Conservation (phyloP, 2,888 invertebrate genomes). For the Pandemis heparana region DNA sequence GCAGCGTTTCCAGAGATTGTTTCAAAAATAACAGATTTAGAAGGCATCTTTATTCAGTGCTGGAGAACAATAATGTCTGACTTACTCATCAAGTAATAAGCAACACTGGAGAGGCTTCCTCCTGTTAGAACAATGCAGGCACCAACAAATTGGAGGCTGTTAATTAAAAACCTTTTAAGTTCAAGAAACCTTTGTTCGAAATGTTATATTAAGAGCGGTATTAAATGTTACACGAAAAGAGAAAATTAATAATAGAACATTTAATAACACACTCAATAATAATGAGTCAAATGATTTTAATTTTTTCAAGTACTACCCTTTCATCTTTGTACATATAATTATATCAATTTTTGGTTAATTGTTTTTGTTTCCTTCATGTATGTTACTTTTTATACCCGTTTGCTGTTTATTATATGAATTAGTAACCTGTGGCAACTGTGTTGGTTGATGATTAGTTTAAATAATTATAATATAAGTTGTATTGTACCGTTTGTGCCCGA, state of each 20-base stretch:
- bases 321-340: too few relatives aligned
- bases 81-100: neutral
- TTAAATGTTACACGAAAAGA: neutral
- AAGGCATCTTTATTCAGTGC: neutral
- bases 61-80: neutral
- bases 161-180: conserved; percentile 19
- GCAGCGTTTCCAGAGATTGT: too few relatives aligned
- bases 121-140: conserved; percentile 6
- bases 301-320: neutral
- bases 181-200: conserved; percentile 1
- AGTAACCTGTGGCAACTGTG: too few relatives aligned
- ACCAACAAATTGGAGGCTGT: conserved; percentile 2
- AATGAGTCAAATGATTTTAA: neutral
- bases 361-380: too few relatives aligned
- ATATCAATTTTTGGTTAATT: too few relatives aligned
- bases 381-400: too few relatives aligned
- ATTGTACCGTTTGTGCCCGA: too few relatives aligned
- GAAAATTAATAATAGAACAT: neutral
- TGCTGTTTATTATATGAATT: too few relatives aligned
- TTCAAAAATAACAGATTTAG: neutral
- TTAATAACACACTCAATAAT: neutral
- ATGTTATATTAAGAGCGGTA: conserved; percentile 1
- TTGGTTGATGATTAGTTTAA: too few relatives aligned
- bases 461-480: too few relatives aligned
- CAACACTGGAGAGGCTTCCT: neutral